Conservation (phyloP, 2,888 invertebrate species). For the Lacanobia wlatinum region DNA sequence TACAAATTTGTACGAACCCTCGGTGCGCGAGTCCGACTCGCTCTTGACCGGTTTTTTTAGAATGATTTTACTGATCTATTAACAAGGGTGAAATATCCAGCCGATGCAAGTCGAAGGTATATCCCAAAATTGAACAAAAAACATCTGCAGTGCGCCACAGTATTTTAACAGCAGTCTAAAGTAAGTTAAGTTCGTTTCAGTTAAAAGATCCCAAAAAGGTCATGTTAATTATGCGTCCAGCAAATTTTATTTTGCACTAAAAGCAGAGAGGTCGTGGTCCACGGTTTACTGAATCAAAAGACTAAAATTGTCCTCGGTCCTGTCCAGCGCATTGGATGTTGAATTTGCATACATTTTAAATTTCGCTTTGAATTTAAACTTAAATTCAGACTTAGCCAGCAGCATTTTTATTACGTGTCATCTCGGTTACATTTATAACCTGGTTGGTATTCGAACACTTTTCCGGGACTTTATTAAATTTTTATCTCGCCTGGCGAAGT, state of each 20-base stretch:
- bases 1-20: too few species aligned
- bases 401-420: constrained; percentile 62
- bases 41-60: too few species aligned
- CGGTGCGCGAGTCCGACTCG: too few species aligned
- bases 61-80: background rate
- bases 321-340: constrained; percentile 59
- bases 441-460: constrained; percentile 35
- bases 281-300: constrained; percentile 49
- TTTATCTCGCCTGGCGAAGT: constrained; percentile 22
- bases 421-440: constrained; percentile 49
- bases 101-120: background rate
- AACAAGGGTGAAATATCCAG: background rate
- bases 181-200: constrained; percentile 13
- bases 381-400: constrained; percentile 49
- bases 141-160: constrained; percentile 16
- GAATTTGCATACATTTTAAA: constrained; percentile 75
- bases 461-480: constrained; percentile 35
- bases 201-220: constrained; percentile 20
- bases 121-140: background rate
- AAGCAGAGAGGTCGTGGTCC: constrained; percentile 25
- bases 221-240: constrained; percentile 51
- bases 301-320: constrained; percentile 43
- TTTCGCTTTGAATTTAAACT: constrained; percentile 60
- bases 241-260: constrained; percentile 46
- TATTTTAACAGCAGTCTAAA: constrained; percentile 8